Evolutionary conservation across 2,888 invertebrate genomes (phyloP), one percentile per base, ranked within the genome.

Genomic region (Gortyna flavago): DNA sequence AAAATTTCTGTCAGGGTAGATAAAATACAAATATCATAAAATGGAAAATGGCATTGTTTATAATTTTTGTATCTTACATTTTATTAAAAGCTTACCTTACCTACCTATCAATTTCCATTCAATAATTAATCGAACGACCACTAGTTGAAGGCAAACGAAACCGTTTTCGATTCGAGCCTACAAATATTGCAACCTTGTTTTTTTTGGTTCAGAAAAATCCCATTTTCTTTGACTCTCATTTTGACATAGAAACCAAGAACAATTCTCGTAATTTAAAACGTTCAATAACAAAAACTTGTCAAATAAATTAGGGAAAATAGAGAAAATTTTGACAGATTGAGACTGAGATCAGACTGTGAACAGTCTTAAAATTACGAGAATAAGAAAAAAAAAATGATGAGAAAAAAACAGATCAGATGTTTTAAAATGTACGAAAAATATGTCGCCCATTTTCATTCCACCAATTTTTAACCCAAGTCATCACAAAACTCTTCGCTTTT

Each of bases 381-480:
- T 4, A n/a, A n/a, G n/a, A n/a, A n/a, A n/a, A n/a, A n/a, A n/a
- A n/a, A n/a, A n/a, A n/a, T n/a, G n/a, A n/a, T n/a, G n/a, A n/a
- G n/a, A n/a, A n/a, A n/a, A n/a, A n/a, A n/a, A n/a, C n/a, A n/a
- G n/a, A n/a, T 44, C 0, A 21, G 7, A 8, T 5, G 5, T 25
- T 48, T 48, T 68, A 16, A 44, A 44, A 44, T 44, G 8, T 18
- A 32, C 25, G 6, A 32, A 57, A 35, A 51, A 44, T 44, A 11
- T 44, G 44, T 35, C n/a, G 38, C 21, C 16, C 21, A n/a, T 25
- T 70, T 62, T 11, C 13, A 16, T 3, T 18, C 6, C 16, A 29
- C 41, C 70, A 67, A 71, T 85, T 75, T 32, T 70, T 61, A 44
- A 41, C 32, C 21, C 38, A 68, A 74, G 86, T 81, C 77, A 64